These are phyloP conservation scores for Nephrocerus scutellatus DNA, from an alignment of 2,888 invertebrate species.

Conservation along the genomic window DNA sequence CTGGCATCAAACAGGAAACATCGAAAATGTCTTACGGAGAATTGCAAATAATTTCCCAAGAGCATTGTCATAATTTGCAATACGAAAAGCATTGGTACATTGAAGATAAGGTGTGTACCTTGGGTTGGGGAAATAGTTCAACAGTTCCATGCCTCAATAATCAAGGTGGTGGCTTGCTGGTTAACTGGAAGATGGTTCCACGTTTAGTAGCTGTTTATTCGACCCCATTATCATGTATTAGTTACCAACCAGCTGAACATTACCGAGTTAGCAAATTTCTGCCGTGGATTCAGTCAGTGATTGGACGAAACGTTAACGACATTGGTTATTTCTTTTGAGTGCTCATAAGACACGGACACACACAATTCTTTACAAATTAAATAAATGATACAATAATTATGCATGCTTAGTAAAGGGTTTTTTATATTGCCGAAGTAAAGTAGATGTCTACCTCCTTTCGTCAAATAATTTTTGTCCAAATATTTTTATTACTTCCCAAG, in stretches of 20 bases:
- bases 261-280: slow-evolving; percentile 12
- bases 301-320: slow-evolving; percentile 4
- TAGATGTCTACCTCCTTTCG: too few species aligned
- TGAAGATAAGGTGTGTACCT: slow-evolving; percentile 17
- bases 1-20: slow-evolving; percentile 16
- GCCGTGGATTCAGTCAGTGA: slow-evolving; percentile 15
- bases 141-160: slow-evolving; percentile 21
- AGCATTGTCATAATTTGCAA: slow-evolving; percentile 10
- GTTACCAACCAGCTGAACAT: slow-evolving; percentile 17
- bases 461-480: too few species aligned
- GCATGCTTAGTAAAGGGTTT: too few species aligned
- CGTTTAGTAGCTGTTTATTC: slow-evolving; percentile 21
- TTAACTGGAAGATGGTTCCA: slow-evolving; percentile 22
- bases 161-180: slow-evolving; percentile 22
- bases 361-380: too few species aligned
- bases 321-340: too few species aligned
- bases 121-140: slow-evolving; percentile 14
- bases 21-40: slow-evolving; percentile 18
- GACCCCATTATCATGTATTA: slow-evolving; percentile 17
- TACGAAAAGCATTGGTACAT: slow-evolving; percentile 9
- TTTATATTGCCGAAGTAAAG: too few species aligned
- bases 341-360: too few species aligned
- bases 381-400: too few species aligned
- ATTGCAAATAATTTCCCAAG: slow-evolving; percentile 17
- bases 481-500: too few species aligned